phyloP scores from a whole-genome alignment of 1,140 invertebrate genomes.

The Temnothorax curvispinosus region DNA sequence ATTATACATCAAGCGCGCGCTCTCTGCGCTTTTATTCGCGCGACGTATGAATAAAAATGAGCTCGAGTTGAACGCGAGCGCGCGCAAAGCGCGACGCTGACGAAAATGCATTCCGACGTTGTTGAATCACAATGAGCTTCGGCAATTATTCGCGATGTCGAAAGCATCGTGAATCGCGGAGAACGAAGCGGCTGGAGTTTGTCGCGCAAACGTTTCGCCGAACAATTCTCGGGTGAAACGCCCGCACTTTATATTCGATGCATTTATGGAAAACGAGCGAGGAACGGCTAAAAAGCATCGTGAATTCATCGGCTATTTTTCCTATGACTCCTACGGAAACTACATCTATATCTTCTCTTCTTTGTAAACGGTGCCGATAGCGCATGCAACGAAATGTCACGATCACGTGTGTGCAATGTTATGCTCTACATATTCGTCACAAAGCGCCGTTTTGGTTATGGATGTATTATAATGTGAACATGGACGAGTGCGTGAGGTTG shows the following conservation, averaged over 20 bases:
- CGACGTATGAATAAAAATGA: conserved; percentile 53
- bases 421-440: neutral
- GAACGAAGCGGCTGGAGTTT: neutral
- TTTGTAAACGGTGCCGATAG: neutral
- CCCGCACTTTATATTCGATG: conserved; percentile 16
- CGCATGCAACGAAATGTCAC: conserved; percentile 5
- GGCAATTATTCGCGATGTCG: conserved; percentile 41
- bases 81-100: conserved; percentile 29
- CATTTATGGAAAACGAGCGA: conserved; percentile 21
- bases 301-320: conserved; percentile 30
- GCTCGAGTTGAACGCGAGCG: neutral
- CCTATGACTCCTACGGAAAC: neutral
- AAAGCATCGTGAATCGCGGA: neutral
- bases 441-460: conserved; percentile 5
- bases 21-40: conserved; percentile 2
- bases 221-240: neutral
- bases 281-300: neutral
- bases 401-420: conserved; percentile 5
- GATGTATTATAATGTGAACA: conserved; percentile 9
- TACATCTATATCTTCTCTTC: neutral
- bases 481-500: conserved; percentile 31
- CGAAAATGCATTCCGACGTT: conserved; percentile 25
- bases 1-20: neutral
- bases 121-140: conserved; percentile 44
- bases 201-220: conserved; percentile 16